Evolutionary conservation across 2,888 invertebrate species (phyloP).

Genomic region (Leptinotarsa juncta): DNA sequence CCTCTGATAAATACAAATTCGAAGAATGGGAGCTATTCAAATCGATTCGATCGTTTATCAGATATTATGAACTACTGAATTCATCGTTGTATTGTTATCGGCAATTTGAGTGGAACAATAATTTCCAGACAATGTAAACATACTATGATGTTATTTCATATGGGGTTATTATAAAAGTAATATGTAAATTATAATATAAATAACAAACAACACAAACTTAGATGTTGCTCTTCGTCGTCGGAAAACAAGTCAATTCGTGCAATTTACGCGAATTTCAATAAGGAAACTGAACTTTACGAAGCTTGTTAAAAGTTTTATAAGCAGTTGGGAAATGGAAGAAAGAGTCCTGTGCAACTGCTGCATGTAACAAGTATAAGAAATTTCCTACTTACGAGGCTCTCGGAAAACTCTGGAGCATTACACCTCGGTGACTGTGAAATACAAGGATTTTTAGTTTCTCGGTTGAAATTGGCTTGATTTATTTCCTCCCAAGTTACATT

Average conservation of each 20-base stretch:
- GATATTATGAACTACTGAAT: too few relatives aligned
- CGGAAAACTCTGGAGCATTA: constrained; percentile 18
- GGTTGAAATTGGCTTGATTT: constrained; percentile 7
- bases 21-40: too few relatives aligned
- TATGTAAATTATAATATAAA: neutral
- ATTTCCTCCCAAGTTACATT: neutral
- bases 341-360: constrained; percentile 30
- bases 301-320: constrained; percentile 41
- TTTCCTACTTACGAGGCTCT: neutral
- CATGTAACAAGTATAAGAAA: constrained; percentile 30
- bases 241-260: constrained; percentile 6
- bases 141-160: neutral
- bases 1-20: too few relatives aligned
- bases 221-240: neutral
- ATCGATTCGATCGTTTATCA: too few relatives aligned
- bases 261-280: constrained; percentile 29
- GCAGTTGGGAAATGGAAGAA: constrained; percentile 28
- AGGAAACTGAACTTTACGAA: constrained; percentile 21
- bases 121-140: too few relatives aligned
- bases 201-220: neutral
- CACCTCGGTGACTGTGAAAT: neutral
- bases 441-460: constrained; percentile 11
- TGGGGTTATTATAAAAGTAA: neutral
- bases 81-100: too few relatives aligned
- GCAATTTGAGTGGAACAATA: too few relatives aligned